Percentiles rank a stretch among this genome's conserved stretches.
Evolutionary conservation across 2,888 invertebrate genomes (phyloP).

Genomic region (Trichopoda pennipes): DNA sequence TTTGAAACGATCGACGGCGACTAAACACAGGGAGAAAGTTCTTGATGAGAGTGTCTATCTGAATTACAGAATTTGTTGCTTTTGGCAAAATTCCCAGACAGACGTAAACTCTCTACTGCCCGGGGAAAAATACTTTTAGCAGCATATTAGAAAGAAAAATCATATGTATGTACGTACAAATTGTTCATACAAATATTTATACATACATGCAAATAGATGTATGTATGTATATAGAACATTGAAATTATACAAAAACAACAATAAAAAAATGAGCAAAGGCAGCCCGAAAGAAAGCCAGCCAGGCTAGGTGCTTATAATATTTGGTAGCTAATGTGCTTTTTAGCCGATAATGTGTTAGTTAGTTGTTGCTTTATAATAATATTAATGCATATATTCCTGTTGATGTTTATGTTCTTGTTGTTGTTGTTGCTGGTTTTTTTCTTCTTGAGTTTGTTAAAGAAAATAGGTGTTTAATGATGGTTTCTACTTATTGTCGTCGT

Average conservation of each 20-base stretch:
- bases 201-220: not conserved
- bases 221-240: constrained; percentile 35
- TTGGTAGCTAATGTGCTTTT: constrained; percentile 46
- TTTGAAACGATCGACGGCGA: constrained; percentile 82
- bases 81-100: constrained; percentile 81
- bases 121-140: constrained; percentile 81
- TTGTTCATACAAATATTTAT: constrained; percentile 20
- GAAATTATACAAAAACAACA: constrained; percentile 45
- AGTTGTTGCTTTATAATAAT: constrained; percentile 43
- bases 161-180: constrained; percentile 52
- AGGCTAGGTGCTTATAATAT: constrained; percentile 59
- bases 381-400: constrained; percentile 58
- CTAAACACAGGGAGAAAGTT: constrained; percentile 81
- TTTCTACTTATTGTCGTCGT: constrained; percentile 24
- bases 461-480: constrained; percentile 25
- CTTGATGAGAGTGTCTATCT: constrained; percentile 80
- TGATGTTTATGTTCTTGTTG: constrained; percentile 39
- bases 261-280: constrained; percentile 47
- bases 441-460: constrained; percentile 27
- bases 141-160: constrained; percentile 72
- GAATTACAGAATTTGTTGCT: constrained; percentile 80
- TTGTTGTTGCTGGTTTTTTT: constrained; percentile 5
- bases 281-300: constrained; percentile 48
- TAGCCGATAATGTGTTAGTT: constrained; percentile 22
- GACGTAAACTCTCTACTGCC: constrained; percentile 81